Evolutionary conservation across 30 jellyfish, hydroid and myxozoan genomes (phyloP), one percentile per base, ranked within the genome.

Genomic region (Cassiopea xamachana): DNA sequence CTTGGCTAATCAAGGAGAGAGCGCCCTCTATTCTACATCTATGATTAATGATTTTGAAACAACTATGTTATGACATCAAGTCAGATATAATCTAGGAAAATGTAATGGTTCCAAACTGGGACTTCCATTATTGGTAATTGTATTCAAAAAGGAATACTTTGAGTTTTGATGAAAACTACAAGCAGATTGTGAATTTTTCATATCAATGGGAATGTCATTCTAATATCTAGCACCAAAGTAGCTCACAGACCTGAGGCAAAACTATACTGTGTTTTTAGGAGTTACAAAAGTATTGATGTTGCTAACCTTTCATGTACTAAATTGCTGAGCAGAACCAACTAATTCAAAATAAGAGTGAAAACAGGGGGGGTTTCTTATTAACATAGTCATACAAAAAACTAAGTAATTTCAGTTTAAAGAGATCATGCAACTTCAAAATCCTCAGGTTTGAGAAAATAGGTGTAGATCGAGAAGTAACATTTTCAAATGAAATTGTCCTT

Each of bases 91-190:
- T n/a, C n/a, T n/a, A n/a, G n/a, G n/a, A n/a, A n/a, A n/a, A n/a
- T n/a, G n/a, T n/a, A n/a, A n/a, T n/a, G n/a, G n/a, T n/a, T n/a
- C n/a, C n/a, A n/a, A n/a, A n/a, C n/a, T n/a, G n/a, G n/a, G n/a
- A n/a, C n/a, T n/a, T n/a, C n/a, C n/a, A 79, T 13, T 13, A 84
- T 6, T 84, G 88, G 17, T 51, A 51, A 9, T 51, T 51, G 64
- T 9, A 2, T 51, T n/a, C n/a, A n/a, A 51, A 51, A 9, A 51
- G 9, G 9, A 51, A 51, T 51, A 9, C 64, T 9, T 51, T 48
- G 77, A 49, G 48, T 51, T 4, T 51, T 51, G 9, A 9, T 9
- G 64, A 51, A 51, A 51, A 9, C 64, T 51, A 51, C 64, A 51
- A 9, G 9, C 64, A 51, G 64, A 51, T 51, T 4, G 64, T 51